Percentiles rank a stretch among this genome's conserved stretches.
phyloP scores from a whole-genome alignment of 2,888 invertebrate genomes.

The Diploptera punctata region DNA sequence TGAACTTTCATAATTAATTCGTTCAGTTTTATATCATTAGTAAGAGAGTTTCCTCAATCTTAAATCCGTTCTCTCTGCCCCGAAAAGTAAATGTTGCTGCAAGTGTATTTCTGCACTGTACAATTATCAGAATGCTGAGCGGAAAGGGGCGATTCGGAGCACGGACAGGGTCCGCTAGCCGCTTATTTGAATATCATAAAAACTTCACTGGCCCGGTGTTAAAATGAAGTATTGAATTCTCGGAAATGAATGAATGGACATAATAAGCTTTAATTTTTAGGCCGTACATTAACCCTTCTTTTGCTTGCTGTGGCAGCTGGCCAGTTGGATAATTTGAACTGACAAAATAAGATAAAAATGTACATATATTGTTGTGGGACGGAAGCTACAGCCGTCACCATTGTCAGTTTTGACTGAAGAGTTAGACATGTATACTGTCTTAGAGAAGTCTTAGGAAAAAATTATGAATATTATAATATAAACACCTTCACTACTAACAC shows the following conservation, averaged over 20 bases:
- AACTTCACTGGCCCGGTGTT: slow-evolving; percentile 8
- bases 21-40: too few relatives aligned
- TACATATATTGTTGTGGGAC: slow-evolving; percentile 2
- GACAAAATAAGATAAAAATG: background rate
- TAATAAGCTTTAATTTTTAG: slow-evolving; percentile 25
- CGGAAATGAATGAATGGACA: slow-evolving; percentile 20
- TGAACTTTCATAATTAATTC: too few relatives aligned
- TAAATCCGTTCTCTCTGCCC: too few relatives aligned
- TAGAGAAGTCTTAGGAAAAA: too few relatives aligned
- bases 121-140: background rate
- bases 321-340: slow-evolving; percentile 4
- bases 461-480: too few relatives aligned
- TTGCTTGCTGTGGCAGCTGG: background rate
- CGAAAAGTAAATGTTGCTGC: too few relatives aligned
- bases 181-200: slow-evolving; percentile 25
- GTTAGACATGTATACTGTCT: too few relatives aligned
- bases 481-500: too few relatives aligned
- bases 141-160: background rate
- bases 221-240: slow-evolving; percentile 16
- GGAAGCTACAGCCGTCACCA: background rate
- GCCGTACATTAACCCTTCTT: slow-evolving; percentile 4
- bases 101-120: background rate
- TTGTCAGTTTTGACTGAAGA: too few relatives aligned
- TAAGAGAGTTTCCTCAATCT: too few relatives aligned
- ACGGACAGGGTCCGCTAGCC: background rate